These are phyloP conservation scores for Hoplostethus atlanticus DNA, from an alignment of 2,797 vertebrate genomes.

Conservation along the genomic window DNA sequence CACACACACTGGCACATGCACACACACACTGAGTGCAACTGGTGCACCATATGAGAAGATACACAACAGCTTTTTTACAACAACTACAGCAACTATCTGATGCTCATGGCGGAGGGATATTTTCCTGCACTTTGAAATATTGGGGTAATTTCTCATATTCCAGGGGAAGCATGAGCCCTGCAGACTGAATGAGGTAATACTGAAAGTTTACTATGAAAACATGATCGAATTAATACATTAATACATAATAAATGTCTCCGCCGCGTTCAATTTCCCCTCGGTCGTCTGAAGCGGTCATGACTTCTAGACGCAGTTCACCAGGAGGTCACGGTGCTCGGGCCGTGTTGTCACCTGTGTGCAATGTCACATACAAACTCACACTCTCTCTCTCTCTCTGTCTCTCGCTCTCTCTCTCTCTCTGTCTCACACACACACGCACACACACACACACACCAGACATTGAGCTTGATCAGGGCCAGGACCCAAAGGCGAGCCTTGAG, in stretches of 20 bases:
- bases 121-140: constrained; percentile 20
- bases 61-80: constrained; percentile 25
- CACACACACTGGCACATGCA: constrained; percentile 36
- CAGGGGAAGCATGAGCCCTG: constrained; percentile 11
- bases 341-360: constrained; percentile 50
- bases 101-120: constrained; percentile 39
- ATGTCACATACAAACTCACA: constrained; percentile 19
- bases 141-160: not conserved
- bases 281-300: constrained; percentile 26
- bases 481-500: constrained; percentile 36
- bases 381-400: too few relatives aligned
- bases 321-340: constrained; percentile 48
- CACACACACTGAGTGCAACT: constrained; percentile 36
- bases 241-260: constrained; percentile 11
- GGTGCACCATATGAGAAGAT: constrained; percentile 46
- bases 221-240: constrained; percentile 12
- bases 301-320: constrained; percentile 44
- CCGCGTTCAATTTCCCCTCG: constrained; percentile 24
- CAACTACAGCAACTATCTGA: constrained; percentile 48
- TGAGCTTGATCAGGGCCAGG: constrained; percentile 46
- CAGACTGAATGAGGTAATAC: constrained; percentile 45
- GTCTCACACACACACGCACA: constrained; percentile 1
- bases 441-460: constrained; percentile 6
- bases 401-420: not conserved
- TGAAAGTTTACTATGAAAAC: constrained; percentile 12